phyloP scores from a whole-genome alignment of 2,113 vertebrate genomes.

The Neodon shergylaensis region DNA sequence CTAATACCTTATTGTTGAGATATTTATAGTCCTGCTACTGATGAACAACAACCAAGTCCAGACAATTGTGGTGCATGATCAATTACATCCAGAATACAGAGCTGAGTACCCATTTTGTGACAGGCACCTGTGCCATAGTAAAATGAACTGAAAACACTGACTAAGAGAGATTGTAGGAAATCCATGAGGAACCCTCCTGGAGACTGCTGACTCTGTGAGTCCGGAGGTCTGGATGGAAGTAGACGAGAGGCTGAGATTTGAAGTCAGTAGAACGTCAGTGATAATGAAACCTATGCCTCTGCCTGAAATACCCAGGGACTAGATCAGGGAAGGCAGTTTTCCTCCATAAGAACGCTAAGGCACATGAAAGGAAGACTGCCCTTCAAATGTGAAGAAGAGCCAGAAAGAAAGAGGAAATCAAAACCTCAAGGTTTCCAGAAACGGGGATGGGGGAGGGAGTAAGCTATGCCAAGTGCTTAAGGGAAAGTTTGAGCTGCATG shows the following conservation, averaged over 20 bases:
- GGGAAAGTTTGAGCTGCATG: not conserved
- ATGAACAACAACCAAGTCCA: not conserved
- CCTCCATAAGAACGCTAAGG: not conserved
- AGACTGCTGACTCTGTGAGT: not conserved
- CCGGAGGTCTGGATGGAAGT: not conserved
- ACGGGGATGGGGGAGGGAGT: not conserved
- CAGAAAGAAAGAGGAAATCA: constrained; percentile 9
- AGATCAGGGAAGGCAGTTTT: not conserved
- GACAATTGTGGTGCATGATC: not conserved
- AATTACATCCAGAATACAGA: not conserved
- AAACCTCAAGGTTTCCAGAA: constrained; percentile 14
- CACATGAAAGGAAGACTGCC: not conserved
- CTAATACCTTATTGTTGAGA: not conserved
- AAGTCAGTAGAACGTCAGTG: not conserved
- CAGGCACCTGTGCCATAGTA: not conserved
- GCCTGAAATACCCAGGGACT: not conserved
- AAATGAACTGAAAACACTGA: not conserved
- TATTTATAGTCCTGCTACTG: not conserved
- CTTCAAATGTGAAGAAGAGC: not conserved
- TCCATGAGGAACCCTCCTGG: not conserved
- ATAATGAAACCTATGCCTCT: not conserved
- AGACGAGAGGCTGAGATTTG: not conserved
- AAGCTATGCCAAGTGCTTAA: not conserved
- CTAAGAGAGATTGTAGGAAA: not conserved
- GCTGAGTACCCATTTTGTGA: not conserved